Evolutionary conservation across 1,140 invertebrate genomes (phyloP).

Genomic region (Calliphora vicina): DNA sequence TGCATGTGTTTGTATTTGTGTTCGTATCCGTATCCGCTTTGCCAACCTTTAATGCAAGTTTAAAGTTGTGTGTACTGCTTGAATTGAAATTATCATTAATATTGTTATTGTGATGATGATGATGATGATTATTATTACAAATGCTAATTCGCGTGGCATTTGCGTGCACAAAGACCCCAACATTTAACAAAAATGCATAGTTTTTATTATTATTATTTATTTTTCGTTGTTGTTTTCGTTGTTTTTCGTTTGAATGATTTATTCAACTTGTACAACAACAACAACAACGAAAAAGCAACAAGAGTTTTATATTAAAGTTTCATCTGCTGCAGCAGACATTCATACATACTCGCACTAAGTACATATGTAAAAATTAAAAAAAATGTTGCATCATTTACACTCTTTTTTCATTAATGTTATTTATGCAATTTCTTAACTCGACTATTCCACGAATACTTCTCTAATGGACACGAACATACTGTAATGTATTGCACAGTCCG

Average conservation of each 20-base stretch:
- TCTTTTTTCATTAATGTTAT: constrained; percentile 20
- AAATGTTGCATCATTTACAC: constrained; percentile 25
- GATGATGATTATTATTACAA: constrained; percentile 10
- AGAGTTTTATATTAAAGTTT: too few species aligned
- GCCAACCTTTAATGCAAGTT: too few species aligned
- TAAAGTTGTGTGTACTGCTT: too few species aligned
- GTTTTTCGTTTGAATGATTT: not conserved
- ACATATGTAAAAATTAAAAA: not conserved
- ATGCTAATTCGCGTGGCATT: constrained; percentile 32
- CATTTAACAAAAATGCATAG: not conserved
- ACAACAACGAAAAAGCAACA: not conserved
- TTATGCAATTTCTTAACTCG: not conserved
- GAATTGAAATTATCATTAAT: too few species aligned
- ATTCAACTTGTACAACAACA: not conserved
- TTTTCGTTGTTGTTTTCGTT: too few species aligned
- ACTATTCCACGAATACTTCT: constrained; percentile 16
- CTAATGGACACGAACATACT: constrained; percentile 18
- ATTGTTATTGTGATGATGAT: not conserved
- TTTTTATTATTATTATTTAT: not conserved
- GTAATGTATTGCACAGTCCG: too few species aligned
- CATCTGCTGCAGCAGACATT: not conserved
- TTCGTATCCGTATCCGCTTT: constrained; percentile 28
- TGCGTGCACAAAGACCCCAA: not conserved
- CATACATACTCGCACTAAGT: not conserved
- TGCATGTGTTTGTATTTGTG: not conserved